Conservation (phyloP, 2,888 invertebrate species). For the Trisateles emortualis region DNA sequence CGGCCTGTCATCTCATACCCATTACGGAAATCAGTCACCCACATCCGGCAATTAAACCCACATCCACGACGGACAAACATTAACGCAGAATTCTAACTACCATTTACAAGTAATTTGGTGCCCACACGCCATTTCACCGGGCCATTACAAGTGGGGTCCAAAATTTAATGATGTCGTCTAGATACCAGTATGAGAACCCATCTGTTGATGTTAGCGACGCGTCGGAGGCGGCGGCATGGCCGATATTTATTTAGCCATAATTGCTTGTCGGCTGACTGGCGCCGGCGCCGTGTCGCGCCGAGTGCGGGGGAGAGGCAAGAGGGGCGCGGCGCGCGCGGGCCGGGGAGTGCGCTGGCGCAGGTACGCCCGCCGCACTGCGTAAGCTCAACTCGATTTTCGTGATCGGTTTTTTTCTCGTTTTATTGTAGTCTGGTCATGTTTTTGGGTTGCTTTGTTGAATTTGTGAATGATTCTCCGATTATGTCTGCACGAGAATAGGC, state of each 20-base stretch:
- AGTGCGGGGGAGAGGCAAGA: constrained; percentile 44
- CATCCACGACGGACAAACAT: constrained; percentile 61
- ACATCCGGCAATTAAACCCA: constrained; percentile 69
- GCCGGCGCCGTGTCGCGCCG: constrained; percentile 84
- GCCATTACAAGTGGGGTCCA: constrained; percentile 67
- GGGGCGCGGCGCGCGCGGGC: constrained; percentile 46
- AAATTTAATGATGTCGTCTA: constrained; percentile 79
- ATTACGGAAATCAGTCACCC: constrained; percentile 62
- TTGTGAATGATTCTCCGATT: constrained; percentile 78
- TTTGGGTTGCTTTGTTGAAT: constrained; percentile 81
- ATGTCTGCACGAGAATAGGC: constrained; percentile 55
- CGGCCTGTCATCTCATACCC: constrained; percentile 49
- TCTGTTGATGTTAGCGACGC: constrained; percentile 76
- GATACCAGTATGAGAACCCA: constrained; percentile 73
- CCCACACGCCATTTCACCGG: constrained; percentile 71
- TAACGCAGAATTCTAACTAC: constrained; percentile 60
- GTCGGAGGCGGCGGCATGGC: constrained; percentile 79
- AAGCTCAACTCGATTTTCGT: constrained; percentile 81
- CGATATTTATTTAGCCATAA: constrained; percentile 87
- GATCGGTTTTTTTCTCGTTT: constrained; percentile 76
- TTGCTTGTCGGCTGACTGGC: constrained; percentile 85
- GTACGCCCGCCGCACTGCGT: constrained; percentile 76
- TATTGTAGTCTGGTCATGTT: constrained; percentile 79
- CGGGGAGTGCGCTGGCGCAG: constrained; percentile 68
- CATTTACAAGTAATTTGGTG: constrained; percentile 68